Base-by-base conservation (phyloP, 2,888 invertebrate species). In the Rosalia funebris region DNA sequence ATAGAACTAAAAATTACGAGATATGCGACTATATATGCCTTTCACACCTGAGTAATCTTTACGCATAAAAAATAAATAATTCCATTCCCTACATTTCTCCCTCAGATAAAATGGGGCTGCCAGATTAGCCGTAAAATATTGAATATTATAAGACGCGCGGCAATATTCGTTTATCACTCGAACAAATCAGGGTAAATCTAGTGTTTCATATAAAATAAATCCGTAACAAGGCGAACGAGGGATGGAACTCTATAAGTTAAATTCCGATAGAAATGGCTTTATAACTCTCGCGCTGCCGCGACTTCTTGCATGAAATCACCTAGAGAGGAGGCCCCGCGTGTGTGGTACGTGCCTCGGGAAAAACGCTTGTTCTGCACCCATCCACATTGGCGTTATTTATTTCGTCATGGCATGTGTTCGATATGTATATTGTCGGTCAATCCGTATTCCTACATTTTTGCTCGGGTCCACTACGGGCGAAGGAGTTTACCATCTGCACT, bases 341-440 rank as follows among this genome's bases (percentile, higher is more conserved):
- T 36, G 20, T 55, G 54, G 37, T 44, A 55, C 54, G 54, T 55
- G 54, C 54, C 54, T 34, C 16, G n/a, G 1, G 36, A 19, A 46
- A 55, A 55, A 45, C 39, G 54, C 54, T 55, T 20, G 34, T 55
- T 55, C 54, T 44, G 54, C 54, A 44, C 44, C 32, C 54, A 20
- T 45, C 54, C 15, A 17, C 54, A 55, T 55, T 55, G 54, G 36
- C 54, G 4, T 55, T 55, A 55, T 55, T 55, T 55, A 19, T 55
- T 55, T 45, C 50, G 11, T 77, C 72, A 72, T 77, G 79, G 79
- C 79, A 79, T 80, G 78, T 80, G 79, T 78, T 79, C 79, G 79
- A 79, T 79, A 79, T 79, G 78, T 80, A 79, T 79, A 79, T 80
- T 79, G 78, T 79, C 79, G 79, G 79, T 79, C 80, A 80, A 77